phyloP scores from a whole-genome alignment of 2,113 vertebrate species.

The Perca flavescens region DNA sequence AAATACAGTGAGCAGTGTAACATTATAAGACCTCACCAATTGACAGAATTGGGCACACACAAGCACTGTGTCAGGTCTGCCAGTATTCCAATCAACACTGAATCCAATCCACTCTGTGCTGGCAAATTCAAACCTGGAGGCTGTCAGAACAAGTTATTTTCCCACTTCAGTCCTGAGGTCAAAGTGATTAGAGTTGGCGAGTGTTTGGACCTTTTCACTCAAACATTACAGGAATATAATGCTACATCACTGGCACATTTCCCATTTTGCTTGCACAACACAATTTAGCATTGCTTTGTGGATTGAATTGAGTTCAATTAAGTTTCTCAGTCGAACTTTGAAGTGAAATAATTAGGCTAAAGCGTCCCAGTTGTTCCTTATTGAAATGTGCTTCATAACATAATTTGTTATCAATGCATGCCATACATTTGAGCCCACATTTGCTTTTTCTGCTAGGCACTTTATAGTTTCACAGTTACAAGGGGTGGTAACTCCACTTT shows the following conservation, averaged over 20 bases:
- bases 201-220: slow-evolving; percentile 18
- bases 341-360: not conserved
- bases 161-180: slow-evolving; percentile 9
- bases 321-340: not conserved
- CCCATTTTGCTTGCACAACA: not conserved
- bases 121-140: slow-evolving; percentile 7
- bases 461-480: not conserved
- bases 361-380: not conserved
- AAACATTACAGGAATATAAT: not conserved
- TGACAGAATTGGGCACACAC: slow-evolving; percentile 5
- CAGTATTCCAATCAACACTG: not conserved
- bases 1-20: not conserved
- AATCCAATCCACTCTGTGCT: not conserved
- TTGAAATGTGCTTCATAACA: not conserved
- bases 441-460: not conserved
- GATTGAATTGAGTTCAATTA: not conserved
- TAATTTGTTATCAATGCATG: not conserved
- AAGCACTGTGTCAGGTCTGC: slow-evolving; percentile 9
- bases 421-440: not conserved
- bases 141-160: slow-evolving; percentile 25
- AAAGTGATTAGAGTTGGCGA: slow-evolving; percentile 5
- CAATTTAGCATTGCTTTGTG: not conserved
- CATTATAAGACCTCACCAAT: not conserved
- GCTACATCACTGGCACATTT: not conserved
- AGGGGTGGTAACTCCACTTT: not conserved